Evolutionary conservation across 2,797 vertebrate species (phyloP).

Genomic region (Botia almorhae): DNA sequence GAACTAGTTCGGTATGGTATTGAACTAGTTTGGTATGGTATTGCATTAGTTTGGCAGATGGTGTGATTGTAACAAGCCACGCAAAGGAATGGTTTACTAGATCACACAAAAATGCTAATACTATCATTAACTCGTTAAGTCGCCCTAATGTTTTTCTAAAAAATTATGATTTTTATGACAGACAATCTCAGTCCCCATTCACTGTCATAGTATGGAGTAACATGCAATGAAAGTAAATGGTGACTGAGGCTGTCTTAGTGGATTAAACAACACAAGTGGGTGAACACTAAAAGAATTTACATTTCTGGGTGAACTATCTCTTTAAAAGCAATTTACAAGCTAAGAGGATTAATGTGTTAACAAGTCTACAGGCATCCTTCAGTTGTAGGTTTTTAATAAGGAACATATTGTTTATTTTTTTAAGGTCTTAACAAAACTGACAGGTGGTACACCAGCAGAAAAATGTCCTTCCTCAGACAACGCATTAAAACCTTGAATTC

Average conservation of each 20-base stretch:
- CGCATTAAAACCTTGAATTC: conserved; percentile 31
- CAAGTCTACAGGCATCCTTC: neutral
- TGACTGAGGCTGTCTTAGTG: too few relatives aligned
- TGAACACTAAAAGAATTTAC: neutral
- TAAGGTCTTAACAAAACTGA: neutral
- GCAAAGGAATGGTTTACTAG: neutral
- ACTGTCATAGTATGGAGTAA: too few relatives aligned
- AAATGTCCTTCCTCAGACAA: conserved; percentile 9
- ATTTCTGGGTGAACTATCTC: neutral
- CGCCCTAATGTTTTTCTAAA: too few relatives aligned
- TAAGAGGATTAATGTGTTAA: conserved; percentile 41
- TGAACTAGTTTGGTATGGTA: too few relatives aligned
- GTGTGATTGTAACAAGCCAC: neutral
- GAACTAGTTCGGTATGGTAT: too few relatives aligned
- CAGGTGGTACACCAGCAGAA: neutral
- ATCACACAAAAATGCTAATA: too few relatives aligned
- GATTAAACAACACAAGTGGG: neutral
- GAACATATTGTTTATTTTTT: neutral
- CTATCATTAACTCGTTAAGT: too few relatives aligned
- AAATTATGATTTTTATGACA: neutral
- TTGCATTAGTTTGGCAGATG: neutral
- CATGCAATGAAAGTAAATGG: too few relatives aligned
- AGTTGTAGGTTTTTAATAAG: conserved; percentile 14
- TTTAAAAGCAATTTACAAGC: conserved; percentile 27
- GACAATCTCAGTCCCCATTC: neutral